Percentiles rank a stretch among this genome's conserved stretches.
Evolutionary conservation across 1,140 invertebrate genomes (phyloP).

Genomic region (Caerostris extrusa): DNA sequence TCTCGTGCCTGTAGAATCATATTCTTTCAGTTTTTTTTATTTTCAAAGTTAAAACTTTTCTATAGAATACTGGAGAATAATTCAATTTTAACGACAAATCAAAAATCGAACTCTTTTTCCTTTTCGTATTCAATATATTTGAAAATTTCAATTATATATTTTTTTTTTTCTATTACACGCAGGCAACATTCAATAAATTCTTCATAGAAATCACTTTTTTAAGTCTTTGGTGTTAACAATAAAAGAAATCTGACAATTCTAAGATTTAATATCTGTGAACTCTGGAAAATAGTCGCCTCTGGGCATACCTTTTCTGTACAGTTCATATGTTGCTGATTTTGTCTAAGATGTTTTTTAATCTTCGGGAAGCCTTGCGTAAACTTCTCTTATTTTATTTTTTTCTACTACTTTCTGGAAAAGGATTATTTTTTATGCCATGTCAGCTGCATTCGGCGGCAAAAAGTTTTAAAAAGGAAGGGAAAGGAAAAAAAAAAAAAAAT

Average conservation of each 20-base stretch:
- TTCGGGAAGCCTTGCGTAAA: slow-evolving; percentile 46
- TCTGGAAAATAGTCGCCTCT: slow-evolving; percentile 6
- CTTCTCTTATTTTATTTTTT: neutral
- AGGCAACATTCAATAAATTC: neutral
- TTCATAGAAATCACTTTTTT: slow-evolving; percentile 1
- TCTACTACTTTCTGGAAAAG: neutral
- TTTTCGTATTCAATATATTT: too few species aligned
- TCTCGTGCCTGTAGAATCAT: too few species aligned
- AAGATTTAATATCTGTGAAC: slow-evolving; percentile 47
- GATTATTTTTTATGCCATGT: slow-evolving; percentile 55
- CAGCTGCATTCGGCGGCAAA: slow-evolving; percentile 21
- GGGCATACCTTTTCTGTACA: neutral
- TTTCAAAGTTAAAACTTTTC: too few species aligned
- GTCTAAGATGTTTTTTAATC: slow-evolving; percentile 40
- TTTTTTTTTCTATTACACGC: neutral
- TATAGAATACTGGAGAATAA: too few species aligned
- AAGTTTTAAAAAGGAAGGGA: neutral
- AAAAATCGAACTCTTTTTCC: too few species aligned
- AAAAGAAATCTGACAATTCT: slow-evolving; percentile 31
- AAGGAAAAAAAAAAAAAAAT: neutral
- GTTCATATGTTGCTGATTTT: slow-evolving; percentile 62
- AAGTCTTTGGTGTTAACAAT: neutral
- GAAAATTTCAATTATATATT: neutral
- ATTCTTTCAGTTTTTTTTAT: too few species aligned
- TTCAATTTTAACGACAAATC: too few species aligned